phyloP scores from a whole-genome alignment of 2,797 vertebrate species.

The Pseudocheirus occidentalis region DNA sequence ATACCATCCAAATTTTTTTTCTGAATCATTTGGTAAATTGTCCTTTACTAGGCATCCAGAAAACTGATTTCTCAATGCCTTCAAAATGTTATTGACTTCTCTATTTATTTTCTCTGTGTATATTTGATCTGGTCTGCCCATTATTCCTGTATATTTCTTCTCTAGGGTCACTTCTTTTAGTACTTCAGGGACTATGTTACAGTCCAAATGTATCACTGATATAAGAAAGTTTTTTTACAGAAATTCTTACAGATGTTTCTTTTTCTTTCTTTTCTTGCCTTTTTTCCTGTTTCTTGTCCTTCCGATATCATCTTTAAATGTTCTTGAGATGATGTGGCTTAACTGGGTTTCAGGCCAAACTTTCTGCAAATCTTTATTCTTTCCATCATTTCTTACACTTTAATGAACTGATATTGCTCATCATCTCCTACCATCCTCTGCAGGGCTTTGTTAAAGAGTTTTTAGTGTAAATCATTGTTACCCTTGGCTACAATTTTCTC shows the following conservation, averaged over 20 bases:
- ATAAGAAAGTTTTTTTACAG: not conserved
- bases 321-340: not conserved
- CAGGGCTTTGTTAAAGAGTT: not conserved
- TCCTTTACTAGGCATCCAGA: not conserved
- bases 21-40: not conserved
- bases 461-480: not conserved
- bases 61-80: not conserved
- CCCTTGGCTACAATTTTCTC: not conserved
- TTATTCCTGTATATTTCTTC: not conserved
- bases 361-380: not conserved
- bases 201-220: not conserved
- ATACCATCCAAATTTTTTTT: not conserved
- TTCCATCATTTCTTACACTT: not conserved
- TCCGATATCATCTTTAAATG: not conserved
- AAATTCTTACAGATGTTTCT: not conserved
- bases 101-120: not conserved
- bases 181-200: not conserved
- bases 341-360: not conserved
- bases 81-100: not conserved
- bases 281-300: not conserved
- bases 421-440: not conserved
- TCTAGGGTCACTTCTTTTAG: not conserved
- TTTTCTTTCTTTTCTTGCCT: not conserved
- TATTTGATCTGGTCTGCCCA: not conserved
- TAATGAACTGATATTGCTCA: not conserved